These are phyloP conservation scores for Ptilorrhoa leucosticta DNA, from an alignment of 2,113 vertebrate species.

Conservation along the genomic window DNA sequence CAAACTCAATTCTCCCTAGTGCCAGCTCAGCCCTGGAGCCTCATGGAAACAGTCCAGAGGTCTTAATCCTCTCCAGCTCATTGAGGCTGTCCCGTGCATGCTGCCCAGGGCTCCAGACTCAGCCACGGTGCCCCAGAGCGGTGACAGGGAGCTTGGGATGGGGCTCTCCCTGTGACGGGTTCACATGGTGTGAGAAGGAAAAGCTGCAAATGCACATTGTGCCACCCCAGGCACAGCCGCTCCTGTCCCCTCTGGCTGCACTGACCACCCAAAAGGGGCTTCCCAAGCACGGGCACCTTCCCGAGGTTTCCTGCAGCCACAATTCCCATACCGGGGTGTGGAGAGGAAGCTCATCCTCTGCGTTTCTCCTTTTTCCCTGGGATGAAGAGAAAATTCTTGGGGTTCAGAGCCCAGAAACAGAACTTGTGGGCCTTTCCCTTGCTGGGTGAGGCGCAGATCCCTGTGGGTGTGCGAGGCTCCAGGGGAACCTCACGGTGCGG, in stretches of 20 bases:
- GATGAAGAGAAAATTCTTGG: background rate
- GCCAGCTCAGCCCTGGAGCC: constrained; percentile 26
- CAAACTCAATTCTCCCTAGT: constrained; percentile 20
- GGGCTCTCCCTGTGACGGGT: background rate
- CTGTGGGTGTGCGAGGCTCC: background rate
- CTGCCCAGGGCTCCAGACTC: background rate
- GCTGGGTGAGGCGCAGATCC: background rate
- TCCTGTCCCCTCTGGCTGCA: background rate
- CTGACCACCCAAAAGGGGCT: fast-evolving
- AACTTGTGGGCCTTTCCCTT: no score
- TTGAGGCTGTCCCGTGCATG: background rate
- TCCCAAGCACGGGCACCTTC: fast-evolving
- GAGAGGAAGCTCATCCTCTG: background rate
- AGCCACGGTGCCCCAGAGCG: background rate
- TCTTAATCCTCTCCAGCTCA: constrained; percentile 1
- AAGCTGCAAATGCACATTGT: background rate
- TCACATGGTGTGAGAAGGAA: background rate
- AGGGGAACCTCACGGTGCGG: fast-evolving
- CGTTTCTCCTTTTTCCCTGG: background rate
- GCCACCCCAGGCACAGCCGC: fast-evolving
- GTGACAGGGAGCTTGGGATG: fast-evolving
- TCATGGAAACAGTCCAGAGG: constrained; percentile 15
- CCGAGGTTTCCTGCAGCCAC: fast-evolving
- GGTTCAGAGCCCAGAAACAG: background rate
- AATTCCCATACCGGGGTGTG: fast-evolving